Percentiles rank a stretch among this genome's conserved stretches.
Conservation (phyloP, 2,888 invertebrate genomes). For the Vandiemenella viatica region DNA sequence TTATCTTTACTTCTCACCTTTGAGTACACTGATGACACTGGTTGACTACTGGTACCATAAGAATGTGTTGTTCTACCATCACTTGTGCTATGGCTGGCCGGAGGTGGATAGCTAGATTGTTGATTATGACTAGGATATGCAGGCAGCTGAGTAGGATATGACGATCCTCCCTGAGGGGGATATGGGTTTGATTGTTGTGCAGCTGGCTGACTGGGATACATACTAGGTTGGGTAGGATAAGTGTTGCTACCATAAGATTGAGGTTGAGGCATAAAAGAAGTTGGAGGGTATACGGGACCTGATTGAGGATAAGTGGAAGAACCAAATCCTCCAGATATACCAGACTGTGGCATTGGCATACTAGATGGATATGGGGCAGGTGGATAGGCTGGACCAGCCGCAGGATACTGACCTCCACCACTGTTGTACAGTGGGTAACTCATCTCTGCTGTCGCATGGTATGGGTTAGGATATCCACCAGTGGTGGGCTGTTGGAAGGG, state of each 20-base stretch:
- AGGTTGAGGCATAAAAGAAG: conserved; percentile 1
- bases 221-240: neutral
- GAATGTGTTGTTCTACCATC: too few relatives aligned
- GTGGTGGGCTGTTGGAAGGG: conserved; percentile 7
- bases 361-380: conserved; percentile 2
- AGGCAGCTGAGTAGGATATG: too few relatives aligned
- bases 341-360: neutral
- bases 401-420: too few relatives aligned
- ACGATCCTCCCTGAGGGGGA: neutral
- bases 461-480: conserved; percentile 10
- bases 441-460: conserved; percentile 9
- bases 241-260: conserved; percentile 5
- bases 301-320: neutral
- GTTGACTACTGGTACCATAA: too few relatives aligned
- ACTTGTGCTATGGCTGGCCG: neutral
- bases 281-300: neutral
- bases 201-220: neutral
- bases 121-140: neutral
- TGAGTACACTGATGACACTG: too few relatives aligned
- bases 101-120: too few relatives aligned
- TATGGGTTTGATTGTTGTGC: neutral
- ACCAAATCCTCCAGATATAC: neutral
- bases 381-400: neutral
- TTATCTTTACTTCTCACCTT: too few relatives aligned
- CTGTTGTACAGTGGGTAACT: conserved; percentile 10